A percentile compares a stretch with the other conserved stretches of the same genome.
Evolutionary conservation across 1,140 invertebrate genomes (phyloP).

Genomic region (Drosophila subobscura): DNA sequence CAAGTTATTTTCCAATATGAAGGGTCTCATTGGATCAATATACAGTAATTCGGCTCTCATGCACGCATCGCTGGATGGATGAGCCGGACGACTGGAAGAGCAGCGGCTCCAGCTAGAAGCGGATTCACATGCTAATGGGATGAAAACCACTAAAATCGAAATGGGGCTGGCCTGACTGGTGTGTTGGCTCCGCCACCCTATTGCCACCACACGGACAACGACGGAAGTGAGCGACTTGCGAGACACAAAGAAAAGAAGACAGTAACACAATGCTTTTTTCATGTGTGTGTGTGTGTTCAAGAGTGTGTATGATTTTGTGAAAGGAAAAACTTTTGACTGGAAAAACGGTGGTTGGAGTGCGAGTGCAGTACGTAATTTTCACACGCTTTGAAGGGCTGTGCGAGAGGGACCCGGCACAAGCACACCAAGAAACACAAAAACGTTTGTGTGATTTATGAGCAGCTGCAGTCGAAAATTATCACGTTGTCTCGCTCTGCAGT

Average conservation of each 20-base stretch:
- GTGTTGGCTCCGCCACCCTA: too few species aligned
- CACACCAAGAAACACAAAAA: constrained; percentile 17
- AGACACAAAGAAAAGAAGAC: constrained; percentile 62
- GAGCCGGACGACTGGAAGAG: constrained; percentile 23
- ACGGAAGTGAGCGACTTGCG: constrained; percentile 64
- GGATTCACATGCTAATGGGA: constrained; percentile 72
- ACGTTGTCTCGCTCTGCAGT: constrained; percentile 19
- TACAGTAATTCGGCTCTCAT: too few species aligned
- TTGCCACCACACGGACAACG: constrained; percentile 37
- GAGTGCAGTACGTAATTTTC: constrained; percentile 68
- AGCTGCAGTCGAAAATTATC: constrained; percentile 34
- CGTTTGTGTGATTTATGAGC: constrained; percentile 33
- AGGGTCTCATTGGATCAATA: too few species aligned
- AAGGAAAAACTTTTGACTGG: constrained; percentile 63
- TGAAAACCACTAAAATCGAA: constrained; percentile 18
- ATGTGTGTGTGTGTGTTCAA: constrained; percentile 1
- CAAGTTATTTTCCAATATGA: too few species aligned
- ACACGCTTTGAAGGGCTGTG: constrained; percentile 53
- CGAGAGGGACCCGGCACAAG: constrained; percentile 18
- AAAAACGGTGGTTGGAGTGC: constrained; percentile 71
- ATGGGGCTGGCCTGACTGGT: too few species aligned
- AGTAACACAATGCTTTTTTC: constrained; percentile 41
- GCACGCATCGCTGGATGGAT: constrained; percentile 7
- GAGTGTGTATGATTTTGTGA: constrained; percentile 3
- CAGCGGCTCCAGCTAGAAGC: constrained; percentile 58